Percentiles rank a stretch among this genome's conserved stretches.
Conservation (phyloP, 2,888 invertebrate species). For the Eupithecia insigniata region DNA sequence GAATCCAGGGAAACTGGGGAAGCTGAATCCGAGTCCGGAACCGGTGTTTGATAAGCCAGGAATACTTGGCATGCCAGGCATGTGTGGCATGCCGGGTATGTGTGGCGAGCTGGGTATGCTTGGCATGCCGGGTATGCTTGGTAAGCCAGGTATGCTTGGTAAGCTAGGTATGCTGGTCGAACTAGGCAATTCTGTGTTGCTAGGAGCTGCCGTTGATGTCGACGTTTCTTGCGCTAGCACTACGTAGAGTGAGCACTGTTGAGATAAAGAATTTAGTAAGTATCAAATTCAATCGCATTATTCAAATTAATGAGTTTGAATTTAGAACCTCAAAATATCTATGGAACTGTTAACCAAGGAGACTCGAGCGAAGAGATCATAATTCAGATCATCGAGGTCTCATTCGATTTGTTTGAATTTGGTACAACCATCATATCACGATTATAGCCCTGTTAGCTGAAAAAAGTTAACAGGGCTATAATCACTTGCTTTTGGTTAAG, state of each 20-base stretch:
- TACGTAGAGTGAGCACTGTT: constrained; percentile 26
- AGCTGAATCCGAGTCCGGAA: constrained; percentile 6
- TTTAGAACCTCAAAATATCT: too few species aligned
- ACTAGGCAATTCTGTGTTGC: constrained; percentile 1
- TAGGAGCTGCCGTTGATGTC: constrained; percentile 16
- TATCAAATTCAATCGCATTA: too few species aligned
- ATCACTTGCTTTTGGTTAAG: too few species aligned
- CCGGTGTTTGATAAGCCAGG: constrained; percentile 20
- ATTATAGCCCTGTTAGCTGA: too few species aligned
- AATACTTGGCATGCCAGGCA: constrained; percentile 13
- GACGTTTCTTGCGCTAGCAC: constrained; percentile 19
- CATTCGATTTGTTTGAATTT: too few species aligned
- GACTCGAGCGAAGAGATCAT: too few species aligned
- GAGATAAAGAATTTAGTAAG: neutral
- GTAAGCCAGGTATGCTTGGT: constrained; percentile 5
- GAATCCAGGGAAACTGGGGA: constrained; percentile 18
- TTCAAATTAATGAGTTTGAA: too few species aligned
- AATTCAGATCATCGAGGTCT: too few species aligned
- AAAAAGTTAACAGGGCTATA: too few species aligned
- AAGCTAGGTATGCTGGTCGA: constrained; percentile 15
- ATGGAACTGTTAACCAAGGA: too few species aligned
- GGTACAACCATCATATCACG: too few species aligned
- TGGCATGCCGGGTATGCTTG: constrained; percentile 5
- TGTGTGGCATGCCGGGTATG: constrained; percentile 9
- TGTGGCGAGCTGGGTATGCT: neutral